phyloP scores from a whole-genome alignment of 1,140 invertebrate genomes.

The Oryctes rhinoceros region DNA sequence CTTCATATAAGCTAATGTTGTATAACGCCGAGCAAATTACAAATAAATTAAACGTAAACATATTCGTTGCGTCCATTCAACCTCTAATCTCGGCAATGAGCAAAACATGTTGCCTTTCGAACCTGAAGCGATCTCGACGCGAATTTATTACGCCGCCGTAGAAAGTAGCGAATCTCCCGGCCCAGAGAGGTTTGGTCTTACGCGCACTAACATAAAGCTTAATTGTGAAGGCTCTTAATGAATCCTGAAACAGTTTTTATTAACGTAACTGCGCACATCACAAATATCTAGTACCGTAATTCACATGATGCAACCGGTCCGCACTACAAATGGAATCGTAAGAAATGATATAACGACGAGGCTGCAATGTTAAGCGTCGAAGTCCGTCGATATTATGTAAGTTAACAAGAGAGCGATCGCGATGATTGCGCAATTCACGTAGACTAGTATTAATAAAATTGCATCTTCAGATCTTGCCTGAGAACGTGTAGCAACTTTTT shows the following conservation, averaged over 20 bases:
- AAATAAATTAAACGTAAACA: neutral
- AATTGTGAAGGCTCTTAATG: too few species aligned
- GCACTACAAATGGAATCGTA: neutral
- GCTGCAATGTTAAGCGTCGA: neutral
- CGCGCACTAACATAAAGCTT: too few species aligned
- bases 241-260: too few species aligned
- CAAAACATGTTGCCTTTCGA: neutral
- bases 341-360: slow-evolving; percentile 21
- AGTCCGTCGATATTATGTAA: slow-evolving; percentile 2
- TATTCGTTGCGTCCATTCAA: neutral
- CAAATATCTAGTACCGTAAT: neutral
- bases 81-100: neutral
- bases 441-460: neutral
- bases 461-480: neutral
- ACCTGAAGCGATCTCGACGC: neutral
- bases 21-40: neutral
- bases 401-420: neutral
- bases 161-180: too few species aligned
- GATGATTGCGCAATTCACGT: neutral
- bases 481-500: neutral
- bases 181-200: too few species aligned
- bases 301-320: neutral
- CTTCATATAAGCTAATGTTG: neutral
- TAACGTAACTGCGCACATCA: neutral
- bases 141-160: too few species aligned